These are phyloP conservation scores for Bradypodion pumilum DNA, from an alignment of 2,797 vertebrate genomes.

Conservation along the genomic window DNA sequence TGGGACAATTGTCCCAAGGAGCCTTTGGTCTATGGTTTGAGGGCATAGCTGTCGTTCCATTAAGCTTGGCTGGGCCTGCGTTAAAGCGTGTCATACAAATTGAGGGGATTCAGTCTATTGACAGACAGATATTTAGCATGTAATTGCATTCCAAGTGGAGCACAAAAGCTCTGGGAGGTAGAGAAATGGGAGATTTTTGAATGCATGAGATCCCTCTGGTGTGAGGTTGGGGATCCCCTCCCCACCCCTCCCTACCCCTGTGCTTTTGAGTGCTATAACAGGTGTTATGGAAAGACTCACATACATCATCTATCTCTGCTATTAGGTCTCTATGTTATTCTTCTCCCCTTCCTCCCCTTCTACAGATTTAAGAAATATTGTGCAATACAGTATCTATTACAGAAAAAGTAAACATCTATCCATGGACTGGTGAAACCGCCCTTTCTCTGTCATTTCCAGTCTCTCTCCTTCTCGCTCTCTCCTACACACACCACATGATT, in stretches of 20 bases:
- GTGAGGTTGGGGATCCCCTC: constrained; percentile 30
- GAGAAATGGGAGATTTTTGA: constrained; percentile 56
- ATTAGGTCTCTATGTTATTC: neutral
- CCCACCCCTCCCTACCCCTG: constrained; percentile 42
- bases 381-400: constrained; percentile 36
- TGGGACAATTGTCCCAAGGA: constrained; percentile 54
- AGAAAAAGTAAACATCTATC: constrained; percentile 25
- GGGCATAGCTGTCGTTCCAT: constrained; percentile 79
- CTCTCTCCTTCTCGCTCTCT: neutral
- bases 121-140: constrained; percentile 74
- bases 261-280: constrained; percentile 62
- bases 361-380: constrained; percentile 20
- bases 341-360: fast-evolving
- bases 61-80: constrained; percentile 69
- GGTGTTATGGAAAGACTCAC: constrained; percentile 60
- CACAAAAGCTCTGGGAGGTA: constrained; percentile 65
- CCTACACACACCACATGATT: neutral
- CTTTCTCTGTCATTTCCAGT: neutral
- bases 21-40: constrained; percentile 61
- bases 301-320: constrained; percentile 50
- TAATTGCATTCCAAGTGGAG: constrained; percentile 73
- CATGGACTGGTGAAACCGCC: neutral
- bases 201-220: constrained; percentile 53
- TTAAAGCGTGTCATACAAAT: constrained; percentile 80
- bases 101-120: constrained; percentile 79